These are phyloP conservation scores for Tinea semifulvella DNA, from an alignment of 2,888 invertebrate species.

Conservation along the genomic window DNA sequence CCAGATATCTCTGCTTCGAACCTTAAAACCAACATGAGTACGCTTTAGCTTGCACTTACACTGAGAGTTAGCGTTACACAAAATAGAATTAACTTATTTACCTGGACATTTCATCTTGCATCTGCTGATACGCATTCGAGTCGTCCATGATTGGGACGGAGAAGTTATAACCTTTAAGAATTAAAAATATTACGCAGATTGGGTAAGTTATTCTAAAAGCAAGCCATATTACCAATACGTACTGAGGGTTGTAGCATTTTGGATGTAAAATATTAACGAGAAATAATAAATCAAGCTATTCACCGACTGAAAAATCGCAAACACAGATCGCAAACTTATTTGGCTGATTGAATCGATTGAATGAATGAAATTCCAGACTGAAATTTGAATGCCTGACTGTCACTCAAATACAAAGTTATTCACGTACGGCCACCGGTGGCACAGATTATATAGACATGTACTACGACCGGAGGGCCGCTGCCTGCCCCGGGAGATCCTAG, in stretches of 20 bases:
- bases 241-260: slow-evolving; percentile 1
- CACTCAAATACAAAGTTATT: no score
- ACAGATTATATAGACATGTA: no score
- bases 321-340: no score
- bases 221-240: slow-evolving; percentile 9
- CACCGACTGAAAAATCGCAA: no score
- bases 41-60: not conserved
- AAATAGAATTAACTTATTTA: slow-evolving; percentile 33
- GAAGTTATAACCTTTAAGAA: slow-evolving; percentile 53
- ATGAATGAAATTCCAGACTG: no score
- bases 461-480: no score
- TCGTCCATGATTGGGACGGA: slow-evolving; percentile 48
- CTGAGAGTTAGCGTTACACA: not conserved
- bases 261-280: no score
- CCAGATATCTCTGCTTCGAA: slow-evolving; percentile 90
- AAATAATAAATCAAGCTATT: no score
- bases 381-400: no score
- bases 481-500: no score
- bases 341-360: no score
- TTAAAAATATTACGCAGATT: slow-evolving; percentile 57
- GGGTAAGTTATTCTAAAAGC: slow-evolving; percentile 16
- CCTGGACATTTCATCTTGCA: slow-evolving; percentile 94
- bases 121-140: slow-evolving; percentile 72
- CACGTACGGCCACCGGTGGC: no score
- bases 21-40: slow-evolving; percentile 54